Evolutionary conservation across 2,797 vertebrate genomes (phyloP).

Genomic region (Manis crassicaudata): DNA sequence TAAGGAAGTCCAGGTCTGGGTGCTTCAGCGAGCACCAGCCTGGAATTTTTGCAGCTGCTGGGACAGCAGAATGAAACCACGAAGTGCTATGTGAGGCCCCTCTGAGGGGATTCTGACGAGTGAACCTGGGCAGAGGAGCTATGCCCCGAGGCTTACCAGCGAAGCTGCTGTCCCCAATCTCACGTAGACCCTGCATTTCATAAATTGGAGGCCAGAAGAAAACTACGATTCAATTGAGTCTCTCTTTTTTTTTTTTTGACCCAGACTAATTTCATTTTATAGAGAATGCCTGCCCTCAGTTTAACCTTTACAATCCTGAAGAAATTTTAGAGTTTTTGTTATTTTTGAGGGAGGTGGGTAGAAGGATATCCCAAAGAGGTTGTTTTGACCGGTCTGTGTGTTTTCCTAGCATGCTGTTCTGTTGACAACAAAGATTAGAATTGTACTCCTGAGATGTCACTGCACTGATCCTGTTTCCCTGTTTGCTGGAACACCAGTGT

Average conservation of each 20-base stretch:
- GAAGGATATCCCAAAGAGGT: background rate
- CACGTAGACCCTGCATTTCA: accelerated
- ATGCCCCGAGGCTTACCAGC: accelerated
- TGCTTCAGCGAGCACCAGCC: accelerated
- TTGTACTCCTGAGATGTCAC: accelerated
- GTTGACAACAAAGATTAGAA: accelerated
- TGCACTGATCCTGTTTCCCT: accelerated
- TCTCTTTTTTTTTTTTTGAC: background rate
- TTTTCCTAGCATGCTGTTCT: accelerated
- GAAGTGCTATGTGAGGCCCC: accelerated
- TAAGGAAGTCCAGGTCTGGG: no score
- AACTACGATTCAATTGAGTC: background rate
- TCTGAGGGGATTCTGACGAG: background rate
- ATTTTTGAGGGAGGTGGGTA: background rate
- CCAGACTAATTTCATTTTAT: background rate
- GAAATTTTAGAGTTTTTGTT: no score
- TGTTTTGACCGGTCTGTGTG: accelerated
- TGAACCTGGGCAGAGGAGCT: accelerated
- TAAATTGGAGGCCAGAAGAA: background rate
- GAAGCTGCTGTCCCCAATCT: background rate
- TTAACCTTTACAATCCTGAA: background rate
- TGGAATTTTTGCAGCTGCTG: background rate
- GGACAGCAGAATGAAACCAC: background rate
- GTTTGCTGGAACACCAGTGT: no score
- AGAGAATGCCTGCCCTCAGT: background rate